Evolutionary conservation across 1,140 invertebrate genomes (phyloP), one percentile per base, ranked within the genome.

Genomic region (Notospermus geniculatus): DNA sequence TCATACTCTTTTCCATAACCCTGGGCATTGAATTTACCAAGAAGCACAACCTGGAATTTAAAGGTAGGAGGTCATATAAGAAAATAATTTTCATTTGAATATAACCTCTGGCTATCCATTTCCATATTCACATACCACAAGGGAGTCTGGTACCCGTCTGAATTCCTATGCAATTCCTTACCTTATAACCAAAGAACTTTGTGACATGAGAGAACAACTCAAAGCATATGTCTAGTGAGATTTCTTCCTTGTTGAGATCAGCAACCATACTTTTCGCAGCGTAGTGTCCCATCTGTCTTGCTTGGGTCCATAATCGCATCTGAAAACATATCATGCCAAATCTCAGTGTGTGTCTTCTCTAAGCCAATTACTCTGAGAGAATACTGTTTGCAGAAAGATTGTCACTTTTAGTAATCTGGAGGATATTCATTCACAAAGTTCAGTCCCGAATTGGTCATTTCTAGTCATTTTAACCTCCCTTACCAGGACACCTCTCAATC

Each of bases 121-220:
- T n/a, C n/a, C n/a, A n/a, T n/a, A n/a, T n/a, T n/a, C n/a, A n/a
- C n/a, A n/a, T n/a, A n/a, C n/a, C n/a, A n/a, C n/a, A n/a, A n/a
- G n/a, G n/a, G n/a, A n/a, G n/a, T n/a, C n/a, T n/a, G n/a, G n/a
- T n/a, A n/a, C n/a, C n/a, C n/a, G n/a, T n/a, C n/a, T n/a, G n/a
- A n/a, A n/a, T n/a, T n/a, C n/a, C n/a, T n/a, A n/a, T n/a, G n/a
- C n/a, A n/a, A 36, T 36, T 4, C 61, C 45, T 65, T 36, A 98
- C 92, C 84, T 97, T 96, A 70, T 89, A 93, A 1, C 92, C 93
- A 83, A 98, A 98, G 72, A 99, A 91, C 64, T 87, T 88, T 2
- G 97, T 99, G 0, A 95, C 91, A 82, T 99, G 97, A 0, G 94
- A 88, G 76, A 99, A 99, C 19, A 98, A 75, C 82, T 99, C 96